Conservation (phyloP, 2,888 invertebrate genomes). For the Myopa tessellatipennis region DNA sequence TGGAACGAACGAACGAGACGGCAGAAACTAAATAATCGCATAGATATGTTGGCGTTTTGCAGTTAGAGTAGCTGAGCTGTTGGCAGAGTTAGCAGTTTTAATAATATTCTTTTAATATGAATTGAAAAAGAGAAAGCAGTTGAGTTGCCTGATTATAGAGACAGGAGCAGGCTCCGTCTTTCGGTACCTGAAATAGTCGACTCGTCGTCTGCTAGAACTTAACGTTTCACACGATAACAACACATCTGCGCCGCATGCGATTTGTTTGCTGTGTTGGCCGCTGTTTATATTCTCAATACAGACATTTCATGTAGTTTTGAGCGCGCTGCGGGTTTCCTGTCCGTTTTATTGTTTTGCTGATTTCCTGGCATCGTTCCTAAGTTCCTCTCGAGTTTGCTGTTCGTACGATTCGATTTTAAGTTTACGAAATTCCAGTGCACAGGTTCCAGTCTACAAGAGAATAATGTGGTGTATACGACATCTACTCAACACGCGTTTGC, state of each 20-base stretch:
- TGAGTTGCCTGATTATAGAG: slow-evolving; percentile 13
- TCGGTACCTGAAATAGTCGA: slow-evolving; percentile 19
- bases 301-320: slow-evolving; percentile 5
- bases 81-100: slow-evolving; percentile 35
- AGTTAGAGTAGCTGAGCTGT: slow-evolving; percentile 34
- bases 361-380: slow-evolving; percentile 25
- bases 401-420: slow-evolving; percentile 54
- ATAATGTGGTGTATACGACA: too few relatives aligned
- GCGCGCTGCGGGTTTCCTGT: slow-evolving; percentile 40
- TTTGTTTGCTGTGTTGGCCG: slow-evolving; percentile 35
- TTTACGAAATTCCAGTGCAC: slow-evolving; percentile 52
- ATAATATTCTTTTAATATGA: slow-evolving; percentile 9
- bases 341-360: slow-evolving; percentile 38
- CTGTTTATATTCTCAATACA: slow-evolving; percentile 21
- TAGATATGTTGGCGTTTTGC: slow-evolving; percentile 30
- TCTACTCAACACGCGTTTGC: too few relatives aligned
- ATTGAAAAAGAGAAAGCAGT: slow-evolving; percentile 1
- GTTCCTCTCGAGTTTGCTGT: slow-evolving; percentile 49
- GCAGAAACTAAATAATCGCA: slow-evolving; percentile 29
- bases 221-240: slow-evolving; percentile 7
- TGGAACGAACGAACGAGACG: slow-evolving; percentile 32
- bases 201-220: slow-evolving; percentile 13
- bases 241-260: slow-evolving; percentile 25
- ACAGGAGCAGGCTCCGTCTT: slow-evolving; percentile 22
- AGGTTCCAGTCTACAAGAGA: slow-evolving; percentile 26